Conservation (phyloP, 2,797 vertebrate genomes). For the Chrysocyon brachyurus region DNA sequence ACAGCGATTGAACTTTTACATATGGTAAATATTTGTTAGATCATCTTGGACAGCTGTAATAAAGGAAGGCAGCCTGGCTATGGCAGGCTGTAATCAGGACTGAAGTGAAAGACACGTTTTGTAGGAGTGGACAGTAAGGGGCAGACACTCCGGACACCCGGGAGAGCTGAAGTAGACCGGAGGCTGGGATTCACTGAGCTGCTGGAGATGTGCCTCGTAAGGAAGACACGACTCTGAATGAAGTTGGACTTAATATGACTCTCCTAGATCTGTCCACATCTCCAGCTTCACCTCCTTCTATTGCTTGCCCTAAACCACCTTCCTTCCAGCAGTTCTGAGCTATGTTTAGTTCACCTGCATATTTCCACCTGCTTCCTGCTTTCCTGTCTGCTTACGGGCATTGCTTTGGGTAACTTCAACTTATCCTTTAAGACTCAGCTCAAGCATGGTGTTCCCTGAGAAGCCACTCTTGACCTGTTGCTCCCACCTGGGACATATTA, state of each 20-base stretch:
- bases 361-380: background rate
- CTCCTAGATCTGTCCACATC: background rate
- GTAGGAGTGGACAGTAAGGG: background rate
- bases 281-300: background rate
- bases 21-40: background rate
- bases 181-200: background rate
- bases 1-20: background rate
- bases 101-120: background rate
- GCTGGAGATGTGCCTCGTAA: background rate
- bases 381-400: background rate
- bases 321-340: background rate
- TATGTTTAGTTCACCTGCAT: background rate
- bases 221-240: background rate
- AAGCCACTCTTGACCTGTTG: background rate
- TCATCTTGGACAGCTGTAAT: background rate
- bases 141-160: background rate
- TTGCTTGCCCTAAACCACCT: background rate
- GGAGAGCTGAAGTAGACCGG: background rate
- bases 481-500: background rate
- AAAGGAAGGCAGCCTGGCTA: background rate
- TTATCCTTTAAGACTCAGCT: background rate
- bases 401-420: background rate
- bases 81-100: conserved; percentile 15
- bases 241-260: background rate
- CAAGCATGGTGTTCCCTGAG: background rate